Evolutionary conservation across 1,140 invertebrate genomes (phyloP).

Genomic region (Lepidurus packardi): DNA sequence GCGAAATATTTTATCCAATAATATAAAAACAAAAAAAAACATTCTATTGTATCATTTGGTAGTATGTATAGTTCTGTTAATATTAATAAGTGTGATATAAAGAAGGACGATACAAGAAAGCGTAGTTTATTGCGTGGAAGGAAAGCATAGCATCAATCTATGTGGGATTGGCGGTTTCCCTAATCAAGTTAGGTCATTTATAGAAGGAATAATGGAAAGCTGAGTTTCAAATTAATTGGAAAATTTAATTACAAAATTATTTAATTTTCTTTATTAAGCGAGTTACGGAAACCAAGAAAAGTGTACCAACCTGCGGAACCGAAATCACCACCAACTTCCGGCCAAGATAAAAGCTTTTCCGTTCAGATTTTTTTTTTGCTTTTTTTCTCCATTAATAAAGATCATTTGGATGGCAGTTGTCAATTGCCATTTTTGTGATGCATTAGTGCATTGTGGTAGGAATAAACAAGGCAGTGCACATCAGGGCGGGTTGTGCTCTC

Average conservation of each 20-base stretch:
- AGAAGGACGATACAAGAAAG: background rate
- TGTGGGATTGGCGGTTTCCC: background rate
- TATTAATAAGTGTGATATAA: background rate
- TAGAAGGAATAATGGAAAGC: background rate
- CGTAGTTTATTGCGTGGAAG: background rate
- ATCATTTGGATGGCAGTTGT: too few relatives aligned
- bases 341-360: conserved; percentile 19
- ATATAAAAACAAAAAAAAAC: too few relatives aligned
- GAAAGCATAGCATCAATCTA: background rate
- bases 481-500: background rate
- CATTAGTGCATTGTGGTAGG: background rate
- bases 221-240: background rate
- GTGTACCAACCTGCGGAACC: background rate
- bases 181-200: background rate
- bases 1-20: too few relatives aligned
- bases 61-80: background rate
- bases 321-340: conserved; percentile 9
- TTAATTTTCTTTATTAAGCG: too few relatives aligned
- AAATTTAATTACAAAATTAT: background rate
- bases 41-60: too few relatives aligned
- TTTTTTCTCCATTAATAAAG: too few relatives aligned
- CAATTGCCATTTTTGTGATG: background rate
- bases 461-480: background rate
- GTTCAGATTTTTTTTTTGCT: background rate
- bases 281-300: too few relatives aligned